Percentiles rank a stretch among this genome's conserved stretches.
Evolutionary conservation across 2,888 invertebrate species (phyloP).

Genomic region (Sminthurides aquaticus): DNA sequence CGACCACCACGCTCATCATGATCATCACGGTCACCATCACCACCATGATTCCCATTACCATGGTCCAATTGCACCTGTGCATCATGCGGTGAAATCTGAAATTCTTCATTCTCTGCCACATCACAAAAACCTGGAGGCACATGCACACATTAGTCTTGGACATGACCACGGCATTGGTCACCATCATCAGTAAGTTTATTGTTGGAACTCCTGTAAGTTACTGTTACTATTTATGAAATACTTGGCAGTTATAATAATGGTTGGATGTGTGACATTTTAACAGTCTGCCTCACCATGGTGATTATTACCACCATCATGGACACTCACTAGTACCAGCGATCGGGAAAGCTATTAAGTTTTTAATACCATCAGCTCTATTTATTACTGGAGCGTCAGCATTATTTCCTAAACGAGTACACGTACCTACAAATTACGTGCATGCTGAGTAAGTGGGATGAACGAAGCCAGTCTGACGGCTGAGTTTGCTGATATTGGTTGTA

Average conservation of each 20-base stretch:
- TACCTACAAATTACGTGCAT: slow-evolving; percentile 27
- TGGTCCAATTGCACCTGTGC: neutral
- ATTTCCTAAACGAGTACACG: slow-evolving; percentile 40
- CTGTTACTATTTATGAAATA: neutral
- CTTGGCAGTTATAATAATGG: neutral
- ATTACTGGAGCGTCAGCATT: slow-evolving; percentile 40
- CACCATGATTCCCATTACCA: slow-evolving; percentile 6
- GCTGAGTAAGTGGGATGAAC: slow-evolving; percentile 5
- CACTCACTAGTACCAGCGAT: slow-evolving; percentile 24
- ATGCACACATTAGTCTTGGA: neutral
- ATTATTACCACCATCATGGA: slow-evolving; percentile 4
- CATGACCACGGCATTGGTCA: neutral
- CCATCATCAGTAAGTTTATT: slow-evolving; percentile 21
- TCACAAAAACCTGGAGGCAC: neutral
- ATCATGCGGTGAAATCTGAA: neutral
- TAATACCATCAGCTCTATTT: slow-evolving; percentile 38
- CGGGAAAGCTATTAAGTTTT: slow-evolving; percentile 36
- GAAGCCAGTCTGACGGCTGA: slow-evolving; percentile 1
- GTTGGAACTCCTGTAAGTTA: neutral
- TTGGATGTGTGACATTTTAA: too few relatives aligned
- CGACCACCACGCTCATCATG: slow-evolving; percentile 3
- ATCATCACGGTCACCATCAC: slow-evolving; percentile 7
- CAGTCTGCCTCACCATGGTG: slow-evolving; percentile 3
- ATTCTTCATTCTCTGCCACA: neutral
- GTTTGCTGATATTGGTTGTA: too few relatives aligned